phyloP scores from a whole-genome alignment of 2,113 vertebrate genomes.

The Notarius lentiginosus region DNA sequence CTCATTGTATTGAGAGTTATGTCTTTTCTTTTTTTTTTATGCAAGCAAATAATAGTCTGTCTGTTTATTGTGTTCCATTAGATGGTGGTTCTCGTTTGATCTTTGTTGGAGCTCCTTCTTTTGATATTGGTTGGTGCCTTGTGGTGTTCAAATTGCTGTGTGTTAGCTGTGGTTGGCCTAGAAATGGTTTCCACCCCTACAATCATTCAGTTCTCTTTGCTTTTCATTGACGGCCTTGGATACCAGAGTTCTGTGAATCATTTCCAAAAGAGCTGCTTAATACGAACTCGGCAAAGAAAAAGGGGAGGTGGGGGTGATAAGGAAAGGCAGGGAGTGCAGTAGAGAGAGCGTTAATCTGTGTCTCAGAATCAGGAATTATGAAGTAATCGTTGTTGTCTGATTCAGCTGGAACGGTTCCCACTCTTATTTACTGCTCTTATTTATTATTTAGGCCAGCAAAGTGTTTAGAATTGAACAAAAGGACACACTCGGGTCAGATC shows the following conservation, averaged over 20 bases:
- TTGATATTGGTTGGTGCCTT: background rate
- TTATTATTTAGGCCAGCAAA: background rate
- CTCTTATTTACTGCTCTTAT: background rate
- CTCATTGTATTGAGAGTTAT: background rate
- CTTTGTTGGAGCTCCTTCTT: background rate
- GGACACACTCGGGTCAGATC: background rate
- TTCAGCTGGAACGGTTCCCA: background rate
- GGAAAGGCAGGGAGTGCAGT: background rate
- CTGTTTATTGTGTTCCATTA: background rate
- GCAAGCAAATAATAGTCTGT: background rate
- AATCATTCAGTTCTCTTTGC: background rate
- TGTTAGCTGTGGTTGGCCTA: background rate
- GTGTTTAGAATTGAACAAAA: background rate
- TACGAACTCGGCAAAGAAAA: background rate
- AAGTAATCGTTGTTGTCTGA: background rate
- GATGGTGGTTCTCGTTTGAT: background rate
- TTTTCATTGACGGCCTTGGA: background rate
- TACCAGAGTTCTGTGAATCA: background rate
- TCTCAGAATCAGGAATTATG: background rate
- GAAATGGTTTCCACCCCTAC: background rate
- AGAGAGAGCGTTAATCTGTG: background rate
- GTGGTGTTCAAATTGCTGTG: background rate
- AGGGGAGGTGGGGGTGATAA: background rate
- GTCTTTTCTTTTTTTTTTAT: background rate
- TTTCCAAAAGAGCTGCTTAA: background rate